Evolutionary conservation across 2,888 invertebrate species (phyloP).

Genomic region (Nomada fabriciana): DNA sequence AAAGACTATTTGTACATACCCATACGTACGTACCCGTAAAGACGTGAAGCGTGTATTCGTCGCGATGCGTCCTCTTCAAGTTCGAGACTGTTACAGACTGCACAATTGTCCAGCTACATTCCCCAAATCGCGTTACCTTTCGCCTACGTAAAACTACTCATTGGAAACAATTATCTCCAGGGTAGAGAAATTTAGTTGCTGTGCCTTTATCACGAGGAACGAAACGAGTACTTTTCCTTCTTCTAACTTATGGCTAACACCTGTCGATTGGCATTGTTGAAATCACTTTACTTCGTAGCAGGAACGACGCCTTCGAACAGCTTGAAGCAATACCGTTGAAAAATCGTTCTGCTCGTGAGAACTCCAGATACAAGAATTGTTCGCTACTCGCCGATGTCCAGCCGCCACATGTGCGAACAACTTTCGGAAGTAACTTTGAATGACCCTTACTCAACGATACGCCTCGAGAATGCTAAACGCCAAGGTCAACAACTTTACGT

Average conservation of each 20-base stretch:
- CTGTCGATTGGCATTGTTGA: not conserved
- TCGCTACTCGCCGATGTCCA: conserved; percentile 7
- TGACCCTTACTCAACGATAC: conserved; percentile 18
- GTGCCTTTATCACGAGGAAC: too few relatives aligned
- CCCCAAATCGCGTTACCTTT: not conserved
- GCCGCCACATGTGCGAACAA: conserved; percentile 12
- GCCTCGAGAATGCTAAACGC: conserved; percentile 3
- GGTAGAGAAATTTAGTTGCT: too few relatives aligned
- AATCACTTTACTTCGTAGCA: not conserved
- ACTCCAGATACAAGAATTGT: conserved; percentile 3
- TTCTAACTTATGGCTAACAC: not conserved
- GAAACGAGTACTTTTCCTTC: too few relatives aligned
- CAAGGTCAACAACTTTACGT: conserved; percentile 15
- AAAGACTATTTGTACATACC: not conserved
- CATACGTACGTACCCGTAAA: not conserved
- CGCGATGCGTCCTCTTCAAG: not conserved
- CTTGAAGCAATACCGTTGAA: not conserved
- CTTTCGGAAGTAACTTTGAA: conserved; percentile 33
- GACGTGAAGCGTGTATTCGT: not conserved
- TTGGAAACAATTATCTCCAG: too few relatives aligned
- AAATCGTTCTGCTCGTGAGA: conserved; percentile 27
- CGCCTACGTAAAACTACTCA: not conserved
- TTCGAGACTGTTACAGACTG: not conserved
- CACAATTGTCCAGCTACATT: not conserved
- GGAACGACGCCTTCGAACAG: not conserved